Percentiles rank a stretch among this genome's conserved stretches.
phyloP scores from a whole-genome alignment of 2,113 vertebrate genomes.

The Cyprinodon variegatus region DNA sequence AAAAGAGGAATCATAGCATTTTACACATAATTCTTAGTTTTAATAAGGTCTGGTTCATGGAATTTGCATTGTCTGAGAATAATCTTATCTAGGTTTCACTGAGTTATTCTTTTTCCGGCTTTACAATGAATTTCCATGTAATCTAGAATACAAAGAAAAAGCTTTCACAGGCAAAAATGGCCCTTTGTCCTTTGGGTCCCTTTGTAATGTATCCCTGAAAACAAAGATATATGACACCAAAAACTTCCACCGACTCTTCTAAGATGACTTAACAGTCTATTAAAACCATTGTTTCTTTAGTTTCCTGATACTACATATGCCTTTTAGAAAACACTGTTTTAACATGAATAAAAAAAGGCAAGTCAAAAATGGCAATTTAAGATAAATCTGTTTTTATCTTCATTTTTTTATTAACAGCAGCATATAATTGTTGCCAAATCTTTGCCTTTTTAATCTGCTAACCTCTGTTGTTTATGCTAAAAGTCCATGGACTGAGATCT shows the following conservation, averaged over 20 bases:
- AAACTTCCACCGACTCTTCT: too few relatives aligned
- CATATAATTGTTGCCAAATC: neutral
- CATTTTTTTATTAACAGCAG: neutral
- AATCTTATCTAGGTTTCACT: neutral
- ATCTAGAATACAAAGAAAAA: neutral
- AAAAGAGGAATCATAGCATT: neutral
- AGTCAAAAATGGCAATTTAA: neutral
- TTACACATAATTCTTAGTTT: too few relatives aligned
- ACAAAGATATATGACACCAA: too few relatives aligned
- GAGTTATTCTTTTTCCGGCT: neutral
- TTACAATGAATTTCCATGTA: neutral
- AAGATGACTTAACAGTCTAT: neutral
- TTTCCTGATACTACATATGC: neutral
- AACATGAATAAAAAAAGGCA: neutral
- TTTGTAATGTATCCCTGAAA: too few relatives aligned
- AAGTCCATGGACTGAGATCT: constrained; percentile 95
- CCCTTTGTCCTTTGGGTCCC: too few relatives aligned
- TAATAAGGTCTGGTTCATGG: too few relatives aligned
- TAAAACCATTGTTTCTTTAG: neutral
- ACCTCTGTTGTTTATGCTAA: constrained; percentile 58
- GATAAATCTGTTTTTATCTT: neutral
- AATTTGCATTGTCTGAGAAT: neutral
- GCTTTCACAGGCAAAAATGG: too few relatives aligned
- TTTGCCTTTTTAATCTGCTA: neutral
- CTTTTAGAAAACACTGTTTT: neutral